Base-by-base conservation (phyloP, 2,888 invertebrate genomes). In the Stenichneumon culpator region DNA sequence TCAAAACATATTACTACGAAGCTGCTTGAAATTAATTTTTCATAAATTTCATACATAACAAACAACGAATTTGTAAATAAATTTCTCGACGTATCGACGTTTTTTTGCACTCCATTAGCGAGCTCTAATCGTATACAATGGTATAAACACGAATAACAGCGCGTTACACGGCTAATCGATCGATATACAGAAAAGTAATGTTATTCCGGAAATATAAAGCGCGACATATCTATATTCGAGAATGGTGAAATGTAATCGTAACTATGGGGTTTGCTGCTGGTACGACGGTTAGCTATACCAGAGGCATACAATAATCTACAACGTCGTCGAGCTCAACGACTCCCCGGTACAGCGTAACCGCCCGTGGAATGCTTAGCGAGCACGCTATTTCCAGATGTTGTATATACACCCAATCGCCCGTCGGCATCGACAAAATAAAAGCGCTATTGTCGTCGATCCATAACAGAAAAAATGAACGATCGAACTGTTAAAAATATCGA, bases 301-400 rank as follows among this genome's bases (percentile, higher is more conserved):
- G 14, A 63, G 47, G 11, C 22, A 25, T 44, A 50, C 47, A 47
- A 50, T 77, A 19, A 47, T 50, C 22, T 47, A 50, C 16, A 39
- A 63, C 11, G 68, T 73, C 77, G 57, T 44, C 54, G 77, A 72
- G 77, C 82, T 80, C 77, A 80, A 82, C 82, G 82, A 86, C 80
- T 82, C 63, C 47, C 80, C 80, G 81, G 73, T 75, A 47, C 60
- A 50, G 74, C 47, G 63, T 65, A 86, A 81, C 77, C 68, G 83
- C 32, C 57, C 82, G 73, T 70, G 57, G 82, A 74, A 79, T 72
- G 67, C 80, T 82, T 68, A 54, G 60, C 52, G 54, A 83, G 82
- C 70, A 82, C 73, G 87, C 83, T 89, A 89, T 87, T 88, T 86
- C 86, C 87, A 89, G 86, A 88, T 87, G 80, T 88, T 82, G 79